Percentiles rank a stretch among this genome's conserved stretches.
Evolutionary conservation across 2,113 vertebrate species (phyloP).

Genomic region (Sapayoa aenigma): DNA sequence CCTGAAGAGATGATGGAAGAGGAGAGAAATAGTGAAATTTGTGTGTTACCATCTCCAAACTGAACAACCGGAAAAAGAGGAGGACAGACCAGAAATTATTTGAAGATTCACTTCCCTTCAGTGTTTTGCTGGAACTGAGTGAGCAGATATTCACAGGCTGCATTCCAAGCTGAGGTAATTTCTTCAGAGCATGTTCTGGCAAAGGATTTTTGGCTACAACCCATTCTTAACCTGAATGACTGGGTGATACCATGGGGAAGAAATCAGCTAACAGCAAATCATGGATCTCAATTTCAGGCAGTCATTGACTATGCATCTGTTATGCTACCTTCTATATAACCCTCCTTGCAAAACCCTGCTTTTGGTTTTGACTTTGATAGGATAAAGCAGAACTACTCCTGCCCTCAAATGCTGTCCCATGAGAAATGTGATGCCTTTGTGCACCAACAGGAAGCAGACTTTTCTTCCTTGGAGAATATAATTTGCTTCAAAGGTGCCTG

Average conservation of each 20-base stretch:
- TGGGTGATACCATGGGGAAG: slow-evolving; percentile 7
- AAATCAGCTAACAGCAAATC: background rate
- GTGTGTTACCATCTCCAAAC: background rate
- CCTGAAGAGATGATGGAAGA: background rate
- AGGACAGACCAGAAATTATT: background rate
- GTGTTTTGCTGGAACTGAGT: background rate
- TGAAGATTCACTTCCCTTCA: background rate
- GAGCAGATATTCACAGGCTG: background rate
- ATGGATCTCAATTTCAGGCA: background rate
- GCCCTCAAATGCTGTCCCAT: background rate
- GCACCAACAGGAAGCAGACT: background rate
- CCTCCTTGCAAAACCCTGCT: background rate
- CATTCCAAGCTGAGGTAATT: background rate
- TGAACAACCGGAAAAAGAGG: background rate
- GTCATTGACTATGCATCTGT: background rate
- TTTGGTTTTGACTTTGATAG: background rate
- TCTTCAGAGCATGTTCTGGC: background rate
- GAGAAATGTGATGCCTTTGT: background rate
- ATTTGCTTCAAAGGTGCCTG: background rate
- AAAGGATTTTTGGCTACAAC: background rate
- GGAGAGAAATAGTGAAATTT: background rate
- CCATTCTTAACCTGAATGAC: background rate
- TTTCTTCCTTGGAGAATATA: background rate
- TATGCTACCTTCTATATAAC: background rate
- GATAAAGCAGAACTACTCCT: background rate